phyloP scores from a whole-genome alignment of 2,113 vertebrate species.

The Gyps fulvus region DNA sequence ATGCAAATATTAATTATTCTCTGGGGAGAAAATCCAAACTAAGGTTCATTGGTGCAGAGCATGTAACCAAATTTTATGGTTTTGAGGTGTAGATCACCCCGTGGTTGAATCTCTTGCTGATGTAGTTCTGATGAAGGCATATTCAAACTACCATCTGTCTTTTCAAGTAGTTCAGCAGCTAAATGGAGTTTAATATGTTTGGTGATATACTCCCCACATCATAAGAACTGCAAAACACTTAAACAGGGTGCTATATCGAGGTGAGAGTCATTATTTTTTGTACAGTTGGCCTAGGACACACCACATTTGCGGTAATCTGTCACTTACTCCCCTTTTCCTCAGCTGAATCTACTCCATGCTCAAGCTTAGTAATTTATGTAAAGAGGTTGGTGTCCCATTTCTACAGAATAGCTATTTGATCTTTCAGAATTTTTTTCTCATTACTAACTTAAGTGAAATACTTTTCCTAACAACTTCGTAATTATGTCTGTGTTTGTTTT shows the following conservation, averaged over 20 bases:
- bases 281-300: neutral
- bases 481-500: neutral
- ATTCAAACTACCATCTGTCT: neutral
- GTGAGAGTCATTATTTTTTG: neutral
- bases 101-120: neutral
- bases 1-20: neutral
- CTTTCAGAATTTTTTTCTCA: neutral
- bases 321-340: neutral
- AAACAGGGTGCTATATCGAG: neutral
- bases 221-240: neutral
- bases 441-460: neutral
- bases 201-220: neutral
- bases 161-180: neutral
- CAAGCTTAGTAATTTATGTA: neutral
- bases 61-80: neutral
- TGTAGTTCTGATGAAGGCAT: neutral
- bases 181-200: neutral
- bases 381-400: neutral
- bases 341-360: neutral
- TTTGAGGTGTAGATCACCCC: neutral
- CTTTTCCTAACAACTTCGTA: neutral
- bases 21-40: neutral
- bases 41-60: neutral
- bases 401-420: neutral
- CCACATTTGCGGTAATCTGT: neutral